phyloP scores from a whole-genome alignment of 2,797 vertebrate species.

The Botia almorhae region DNA sequence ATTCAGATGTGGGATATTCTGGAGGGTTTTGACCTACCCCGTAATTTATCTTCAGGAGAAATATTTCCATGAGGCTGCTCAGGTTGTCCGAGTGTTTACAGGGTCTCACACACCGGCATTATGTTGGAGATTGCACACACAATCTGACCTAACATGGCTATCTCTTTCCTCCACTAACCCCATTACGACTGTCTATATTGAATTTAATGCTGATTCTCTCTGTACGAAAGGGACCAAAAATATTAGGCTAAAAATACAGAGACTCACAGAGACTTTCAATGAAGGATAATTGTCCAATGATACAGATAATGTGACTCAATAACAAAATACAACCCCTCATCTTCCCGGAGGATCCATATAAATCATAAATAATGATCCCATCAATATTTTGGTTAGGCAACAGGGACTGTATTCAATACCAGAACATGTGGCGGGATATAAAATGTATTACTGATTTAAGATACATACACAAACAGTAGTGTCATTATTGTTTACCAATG shows the following conservation, averaged over 20 bases:
- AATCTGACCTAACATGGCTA: neutral
- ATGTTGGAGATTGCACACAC: conserved; percentile 1
- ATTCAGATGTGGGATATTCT: conserved; percentile 40
- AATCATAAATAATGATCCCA: conserved; percentile 48
- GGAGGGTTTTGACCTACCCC: conserved; percentile 18
- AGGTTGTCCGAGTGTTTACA: conserved; percentile 25
- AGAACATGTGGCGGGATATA: neutral
- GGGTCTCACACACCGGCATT: conserved; percentile 48
- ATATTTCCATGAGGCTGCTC: conserved; percentile 41
- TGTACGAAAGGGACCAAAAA: conserved; percentile 1
- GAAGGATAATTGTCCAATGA: conserved; percentile 55
- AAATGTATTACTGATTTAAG: neutral
- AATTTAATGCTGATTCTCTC: conserved; percentile 57
- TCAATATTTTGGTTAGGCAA: conserved; percentile 48
- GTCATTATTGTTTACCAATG: conserved; percentile 13
- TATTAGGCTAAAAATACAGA: neutral
- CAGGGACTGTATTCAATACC: conserved; percentile 8
- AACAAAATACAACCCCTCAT: conserved; percentile 37
- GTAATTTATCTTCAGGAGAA: conserved; percentile 52
- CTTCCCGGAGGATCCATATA: conserved; percentile 35
- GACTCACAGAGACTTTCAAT: conserved; percentile 36
- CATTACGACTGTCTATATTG: conserved; percentile 44
- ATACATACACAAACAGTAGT: neutral
- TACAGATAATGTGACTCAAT: conserved; percentile 45
- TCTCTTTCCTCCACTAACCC: neutral